A percentile compares a stretch with the other conserved stretches of the same genome.
These are phyloP conservation scores for Andrena fulva DNA, from an alignment of 2,888 invertebrate species.

Conservation along the genomic window DNA sequence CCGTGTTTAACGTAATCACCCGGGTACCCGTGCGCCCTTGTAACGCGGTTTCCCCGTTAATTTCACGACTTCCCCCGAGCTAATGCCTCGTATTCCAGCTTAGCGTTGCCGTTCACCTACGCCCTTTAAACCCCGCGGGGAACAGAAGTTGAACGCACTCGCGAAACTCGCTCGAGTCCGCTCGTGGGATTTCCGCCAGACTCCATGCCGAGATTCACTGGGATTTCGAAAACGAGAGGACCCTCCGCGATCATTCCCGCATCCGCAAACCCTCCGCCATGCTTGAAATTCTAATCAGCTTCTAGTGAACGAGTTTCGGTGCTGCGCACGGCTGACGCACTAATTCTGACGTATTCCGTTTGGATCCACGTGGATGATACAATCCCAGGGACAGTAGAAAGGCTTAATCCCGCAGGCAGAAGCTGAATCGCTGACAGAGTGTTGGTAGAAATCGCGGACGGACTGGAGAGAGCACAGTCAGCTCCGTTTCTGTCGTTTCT, in stretches of 20 bases:
- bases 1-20: conserved; percentile 51
- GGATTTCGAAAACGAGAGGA: neutral
- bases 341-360: neutral
- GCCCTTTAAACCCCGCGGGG: neutral
- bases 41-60: conserved; percentile 46
- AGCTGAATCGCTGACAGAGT: neutral
- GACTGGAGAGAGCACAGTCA: neutral
- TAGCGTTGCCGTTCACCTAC: neutral
- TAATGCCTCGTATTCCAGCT: conserved; percentile 19
- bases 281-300: conserved; percentile 1
- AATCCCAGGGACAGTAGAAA: neutral
- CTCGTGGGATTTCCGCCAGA: neutral
- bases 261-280: neutral
- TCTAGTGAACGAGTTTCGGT: too few relatives aligned
- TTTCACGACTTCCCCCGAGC: conserved; percentile 34
- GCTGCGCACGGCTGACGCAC: too few relatives aligned
- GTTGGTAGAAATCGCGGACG: neutral
- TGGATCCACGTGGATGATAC: neutral
- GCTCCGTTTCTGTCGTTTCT: neutral
- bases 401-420: neutral
- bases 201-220: neutral
- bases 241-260: neutral
- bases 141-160: conserved; percentile 17
- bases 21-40: conserved; percentile 17
- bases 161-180: neutral